These are phyloP conservation scores for Lepidothrix coronata DNA, from an alignment of 2,113 vertebrate species.

Conservation along the genomic window DNA sequence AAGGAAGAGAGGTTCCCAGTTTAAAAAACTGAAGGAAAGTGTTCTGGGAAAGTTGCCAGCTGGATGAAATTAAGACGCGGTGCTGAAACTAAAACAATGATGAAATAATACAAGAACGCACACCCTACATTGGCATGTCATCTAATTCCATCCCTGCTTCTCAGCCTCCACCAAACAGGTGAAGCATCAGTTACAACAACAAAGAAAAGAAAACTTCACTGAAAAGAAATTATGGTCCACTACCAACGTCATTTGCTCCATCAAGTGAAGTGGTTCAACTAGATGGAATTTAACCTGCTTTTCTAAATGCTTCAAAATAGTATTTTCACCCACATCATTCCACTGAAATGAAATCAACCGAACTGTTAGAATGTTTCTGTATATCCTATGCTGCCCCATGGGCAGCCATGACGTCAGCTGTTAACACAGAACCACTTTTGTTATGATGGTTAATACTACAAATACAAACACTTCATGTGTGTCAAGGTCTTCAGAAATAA, in stretches of 20 bases:
- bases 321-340: constrained; percentile 47
- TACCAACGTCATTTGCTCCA: neutral
- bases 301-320: neutral
- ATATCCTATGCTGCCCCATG: neutral
- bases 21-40: constrained; percentile 48
- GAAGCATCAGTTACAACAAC: constrained; percentile 40
- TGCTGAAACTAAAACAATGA: constrained; percentile 37
- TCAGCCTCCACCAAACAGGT: constrained; percentile 31
- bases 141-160: constrained; percentile 39
- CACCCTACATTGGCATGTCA: constrained; percentile 28
- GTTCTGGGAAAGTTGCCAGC: constrained; percentile 55
- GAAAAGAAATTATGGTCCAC: constrained; percentile 13
- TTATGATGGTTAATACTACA: constrained; percentile 5
- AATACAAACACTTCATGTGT: constrained; percentile 29
- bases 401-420: constrained; percentile 17
- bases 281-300: constrained; percentile 62
- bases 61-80: constrained; percentile 30
- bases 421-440: constrained; percentile 1
- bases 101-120: constrained; percentile 62
- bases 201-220: constrained; percentile 25
- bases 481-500: constrained; percentile 37
- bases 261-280: neutral
- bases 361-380: constrained; percentile 39
- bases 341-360: constrained; percentile 20
- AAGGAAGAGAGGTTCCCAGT: constrained; percentile 36